Percentiles rank a stretch among this genome's conserved stretches.
Evolutionary conservation across 2,888 invertebrate species (phyloP).

Genomic region (Phytoseiulus persimilis): DNA sequence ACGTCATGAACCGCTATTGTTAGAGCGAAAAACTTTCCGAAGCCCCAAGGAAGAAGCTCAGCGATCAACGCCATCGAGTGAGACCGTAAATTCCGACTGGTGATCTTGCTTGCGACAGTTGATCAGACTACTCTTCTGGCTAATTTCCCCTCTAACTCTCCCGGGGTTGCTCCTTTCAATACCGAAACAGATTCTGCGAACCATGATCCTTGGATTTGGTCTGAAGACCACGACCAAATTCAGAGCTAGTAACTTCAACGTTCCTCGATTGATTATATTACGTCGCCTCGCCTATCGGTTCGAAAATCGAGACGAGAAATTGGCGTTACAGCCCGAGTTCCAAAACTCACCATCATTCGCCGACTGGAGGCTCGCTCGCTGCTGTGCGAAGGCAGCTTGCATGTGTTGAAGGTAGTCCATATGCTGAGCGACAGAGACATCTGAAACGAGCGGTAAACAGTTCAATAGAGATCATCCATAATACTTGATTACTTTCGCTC

Average conservation of each 20-base stretch:
- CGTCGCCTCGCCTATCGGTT: no score
- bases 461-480: neutral
- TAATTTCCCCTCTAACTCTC: neutral
- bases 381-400: constrained; percentile 28
- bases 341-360: constrained; percentile 1
- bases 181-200: neutral
- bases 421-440: neutral
- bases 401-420: constrained; percentile 29
- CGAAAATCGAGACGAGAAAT: no score
- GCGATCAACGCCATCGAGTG: neutral
- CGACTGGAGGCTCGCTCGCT: neutral
- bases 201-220: neutral
- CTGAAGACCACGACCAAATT: neutral
- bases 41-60: neutral
- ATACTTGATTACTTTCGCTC: neutral
- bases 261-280: neutral
- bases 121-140: neutral
- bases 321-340: neutral
- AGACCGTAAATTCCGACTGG: neutral
- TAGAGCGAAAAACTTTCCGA: neutral
- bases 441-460: neutral
- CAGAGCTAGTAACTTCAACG: neutral
- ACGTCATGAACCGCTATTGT: neutral
- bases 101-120: neutral
- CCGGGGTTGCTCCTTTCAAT: neutral